phyloP scores from a whole-genome alignment of 2,888 invertebrate genomes.

The Chelonus formosanus region DNA sequence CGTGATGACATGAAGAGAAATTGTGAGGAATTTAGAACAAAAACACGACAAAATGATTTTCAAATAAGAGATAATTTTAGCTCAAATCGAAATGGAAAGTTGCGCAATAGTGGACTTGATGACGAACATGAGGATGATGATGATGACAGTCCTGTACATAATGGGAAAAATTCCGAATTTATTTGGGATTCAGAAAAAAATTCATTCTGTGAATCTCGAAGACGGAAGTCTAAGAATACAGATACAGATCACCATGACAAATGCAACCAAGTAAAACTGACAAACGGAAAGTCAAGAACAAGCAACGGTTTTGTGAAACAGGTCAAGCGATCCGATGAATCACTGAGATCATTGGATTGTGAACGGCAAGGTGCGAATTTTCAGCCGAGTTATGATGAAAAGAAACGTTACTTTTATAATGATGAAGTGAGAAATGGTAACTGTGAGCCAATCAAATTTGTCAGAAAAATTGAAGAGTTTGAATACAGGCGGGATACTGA shows the following conservation, averaged over 20 bases:
- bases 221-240: constrained; percentile 15
- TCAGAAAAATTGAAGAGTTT: constrained; percentile 18
- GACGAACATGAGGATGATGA: constrained; percentile 32
- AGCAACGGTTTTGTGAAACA: constrained; percentile 43
- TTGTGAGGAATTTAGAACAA: constrained; percentile 2
- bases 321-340: constrained; percentile 40
- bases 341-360: constrained; percentile 38
- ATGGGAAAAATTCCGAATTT: not conserved
- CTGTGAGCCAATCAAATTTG: constrained; percentile 24
- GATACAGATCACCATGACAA: constrained; percentile 22
- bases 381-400: constrained; percentile 6
- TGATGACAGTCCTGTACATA: constrained; percentile 25
- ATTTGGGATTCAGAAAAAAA: constrained; percentile 4
- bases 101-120: constrained; percentile 21
- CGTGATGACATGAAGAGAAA: constrained; percentile 10
- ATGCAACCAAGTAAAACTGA: constrained; percentile 31
- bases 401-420: constrained; percentile 5
- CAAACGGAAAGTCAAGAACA: constrained; percentile 40
- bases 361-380: constrained; percentile 29
- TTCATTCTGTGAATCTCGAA: not conserved
- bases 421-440: constrained; percentile 11
- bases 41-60: not conserved
- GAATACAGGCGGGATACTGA: constrained; percentile 9
- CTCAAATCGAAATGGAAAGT: constrained; percentile 36
- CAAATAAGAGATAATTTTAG: constrained; percentile 4